Conservation (phyloP, 2,113 vertebrate genomes). For the Smithornis capensis region DNA sequence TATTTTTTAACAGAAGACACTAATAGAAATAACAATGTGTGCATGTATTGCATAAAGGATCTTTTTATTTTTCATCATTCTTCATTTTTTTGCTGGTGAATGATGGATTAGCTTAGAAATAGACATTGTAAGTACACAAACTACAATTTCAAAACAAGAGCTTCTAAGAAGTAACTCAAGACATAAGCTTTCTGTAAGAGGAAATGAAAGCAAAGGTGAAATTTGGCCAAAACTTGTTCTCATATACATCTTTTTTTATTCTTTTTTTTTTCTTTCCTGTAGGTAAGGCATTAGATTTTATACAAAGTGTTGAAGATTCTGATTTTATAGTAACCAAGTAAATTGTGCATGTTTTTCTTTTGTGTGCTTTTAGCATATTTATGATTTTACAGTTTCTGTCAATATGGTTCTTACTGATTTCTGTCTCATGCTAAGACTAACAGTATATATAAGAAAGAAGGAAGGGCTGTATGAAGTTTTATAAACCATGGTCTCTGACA, state of each 20-base stretch:
- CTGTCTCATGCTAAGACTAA: neutral
- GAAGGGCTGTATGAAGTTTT: neutral
- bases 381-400: neutral
- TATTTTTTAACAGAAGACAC: neutral
- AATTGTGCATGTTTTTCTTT: neutral
- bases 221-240: neutral
- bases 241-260: accelerated
- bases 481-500: neutral
- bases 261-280: accelerated
- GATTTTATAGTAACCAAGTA: neutral
- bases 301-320: neutral
- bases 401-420: neutral
- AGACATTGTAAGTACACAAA: neutral
- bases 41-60: neutral
- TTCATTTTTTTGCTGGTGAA: neutral
- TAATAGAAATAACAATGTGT: neutral
- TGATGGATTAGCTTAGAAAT: conserved; percentile 9
- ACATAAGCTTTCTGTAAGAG: neutral
- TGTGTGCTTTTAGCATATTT: neutral
- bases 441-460: neutral
- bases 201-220: neutral
- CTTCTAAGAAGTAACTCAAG: conserved; percentile 5
- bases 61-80: neutral
- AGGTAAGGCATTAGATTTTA: neutral
- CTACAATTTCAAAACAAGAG: neutral